Conservation (phyloP, 2,113 vertebrate species). For the Macrotus californicus region DNA sequence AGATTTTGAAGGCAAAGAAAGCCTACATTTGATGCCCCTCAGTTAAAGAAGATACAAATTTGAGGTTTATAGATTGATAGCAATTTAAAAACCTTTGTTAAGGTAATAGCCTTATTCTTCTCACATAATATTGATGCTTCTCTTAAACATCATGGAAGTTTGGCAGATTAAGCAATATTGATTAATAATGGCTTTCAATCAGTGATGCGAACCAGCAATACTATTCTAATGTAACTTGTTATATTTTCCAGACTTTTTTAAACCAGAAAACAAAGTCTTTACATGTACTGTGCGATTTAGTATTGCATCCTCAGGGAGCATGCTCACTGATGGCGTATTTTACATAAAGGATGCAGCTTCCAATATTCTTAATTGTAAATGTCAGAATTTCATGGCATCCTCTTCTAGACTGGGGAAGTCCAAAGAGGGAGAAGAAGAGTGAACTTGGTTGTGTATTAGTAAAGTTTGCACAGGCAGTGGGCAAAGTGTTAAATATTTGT, state of each 20-base stretch:
- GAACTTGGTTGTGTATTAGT: neutral
- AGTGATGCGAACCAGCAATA: slow-evolving; percentile 19
- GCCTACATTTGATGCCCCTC: slow-evolving; percentile 30
- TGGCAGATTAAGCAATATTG: slow-evolving; percentile 44
- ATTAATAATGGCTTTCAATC: slow-evolving; percentile 59
- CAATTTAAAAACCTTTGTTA: slow-evolving; percentile 58
- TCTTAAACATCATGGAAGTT: slow-evolving; percentile 40
- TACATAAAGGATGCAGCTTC: neutral
- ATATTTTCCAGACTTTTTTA: slow-evolving; percentile 42
- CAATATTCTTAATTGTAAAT: neutral
- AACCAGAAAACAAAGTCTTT: slow-evolving; percentile 28
- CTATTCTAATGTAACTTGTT: slow-evolving; percentile 12
- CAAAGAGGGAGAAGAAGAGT: neutral
- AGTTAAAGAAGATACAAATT: slow-evolving; percentile 62
- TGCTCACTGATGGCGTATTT: neutral
- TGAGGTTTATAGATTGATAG: slow-evolving; percentile 50
- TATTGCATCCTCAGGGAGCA: neutral
- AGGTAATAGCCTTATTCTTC: slow-evolving; percentile 45
- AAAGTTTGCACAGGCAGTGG: neutral
- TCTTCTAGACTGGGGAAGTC: neutral
- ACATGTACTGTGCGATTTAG: neutral
- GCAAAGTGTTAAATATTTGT: neutral
- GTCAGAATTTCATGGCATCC: neutral
- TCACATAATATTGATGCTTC: slow-evolving; percentile 35
- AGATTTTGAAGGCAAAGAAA: slow-evolving; percentile 59